Percentiles rank a stretch among this genome's conserved stretches.
These are phyloP conservation scores for Drosophila vallismaia DNA, from an alignment of 2,888 invertebrate genomes.

Conservation along the genomic window DNA sequence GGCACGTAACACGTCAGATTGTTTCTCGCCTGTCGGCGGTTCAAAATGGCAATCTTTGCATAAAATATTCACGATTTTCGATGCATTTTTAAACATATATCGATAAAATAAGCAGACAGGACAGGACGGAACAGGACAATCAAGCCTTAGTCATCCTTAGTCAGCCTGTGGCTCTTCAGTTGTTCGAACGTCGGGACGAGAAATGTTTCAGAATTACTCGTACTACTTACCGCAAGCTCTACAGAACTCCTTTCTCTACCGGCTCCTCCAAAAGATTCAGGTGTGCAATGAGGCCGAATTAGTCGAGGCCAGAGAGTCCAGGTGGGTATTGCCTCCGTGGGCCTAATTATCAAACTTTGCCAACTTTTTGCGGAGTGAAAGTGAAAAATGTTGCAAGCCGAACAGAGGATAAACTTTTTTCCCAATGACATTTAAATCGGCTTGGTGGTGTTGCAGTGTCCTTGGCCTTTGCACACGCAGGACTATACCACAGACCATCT, in stretches of 20 bases:
- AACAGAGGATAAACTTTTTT: conserved; percentile 31
- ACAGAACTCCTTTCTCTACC: conserved; percentile 68
- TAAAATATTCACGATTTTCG: conserved; percentile 72
- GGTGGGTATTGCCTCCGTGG: conserved; percentile 60
- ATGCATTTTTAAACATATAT: conserved; percentile 72
- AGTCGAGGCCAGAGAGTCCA: conserved; percentile 46
- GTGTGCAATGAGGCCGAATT: conserved; percentile 69
- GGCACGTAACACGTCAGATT: conserved; percentile 64
- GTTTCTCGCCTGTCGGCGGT: conserved; percentile 24
- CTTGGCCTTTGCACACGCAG: conserved; percentile 67
- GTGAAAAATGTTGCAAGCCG: conserved; percentile 58
- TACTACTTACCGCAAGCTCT: conserved; percentile 59
- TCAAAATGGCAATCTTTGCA: conserved; percentile 53
- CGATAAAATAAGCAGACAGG: conserved; percentile 70
- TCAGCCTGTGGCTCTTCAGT: conserved; percentile 12
- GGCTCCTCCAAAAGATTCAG: conserved; percentile 66
- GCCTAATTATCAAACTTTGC: conserved; percentile 56
- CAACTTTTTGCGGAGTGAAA: conserved; percentile 47
- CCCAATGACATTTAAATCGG: conserved; percentile 65
- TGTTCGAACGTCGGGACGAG: conserved; percentile 28
- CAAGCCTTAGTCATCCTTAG: conserved; percentile 27
- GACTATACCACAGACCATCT: conserved; percentile 13
- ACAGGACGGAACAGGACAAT: not conserved
- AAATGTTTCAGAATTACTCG: conserved; percentile 67
- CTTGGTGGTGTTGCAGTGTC: conserved; percentile 41